Evolutionary conservation across 2,113 vertebrate species (phyloP).

Genomic region (Oreotragus oreotragus): DNA sequence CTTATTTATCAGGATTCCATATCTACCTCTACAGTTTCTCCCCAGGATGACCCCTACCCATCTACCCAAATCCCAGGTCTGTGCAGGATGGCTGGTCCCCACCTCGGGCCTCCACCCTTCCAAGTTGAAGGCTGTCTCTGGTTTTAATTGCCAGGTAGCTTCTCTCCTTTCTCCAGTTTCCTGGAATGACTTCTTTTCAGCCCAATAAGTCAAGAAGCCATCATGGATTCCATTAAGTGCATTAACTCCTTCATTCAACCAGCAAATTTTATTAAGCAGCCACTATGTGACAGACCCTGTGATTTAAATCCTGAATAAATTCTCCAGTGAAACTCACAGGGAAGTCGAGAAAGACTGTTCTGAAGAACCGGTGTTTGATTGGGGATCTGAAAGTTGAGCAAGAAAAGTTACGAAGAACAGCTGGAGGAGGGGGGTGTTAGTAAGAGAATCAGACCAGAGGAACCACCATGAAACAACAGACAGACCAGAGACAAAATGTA

Average conservation of each 20-base stretch:
- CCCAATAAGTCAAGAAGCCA: neutral
- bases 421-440: neutral
- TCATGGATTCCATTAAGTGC: neutral
- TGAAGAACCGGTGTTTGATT: neutral
- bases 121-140: neutral
- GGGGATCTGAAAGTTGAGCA: neutral
- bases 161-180: neutral
- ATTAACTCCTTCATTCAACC: neutral
- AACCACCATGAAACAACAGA: neutral
- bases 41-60: neutral
- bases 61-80: neutral
- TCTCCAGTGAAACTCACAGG: neutral
- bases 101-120: neutral
- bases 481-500: neutral
- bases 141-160: neutral
- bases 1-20: neutral
- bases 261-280: neutral
- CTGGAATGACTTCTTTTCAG: neutral
- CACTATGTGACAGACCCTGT: neutral
- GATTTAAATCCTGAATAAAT: neutral
- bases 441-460: neutral
- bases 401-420: neutral
- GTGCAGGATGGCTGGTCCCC: neutral
- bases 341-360: neutral
- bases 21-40: neutral